Conservation (phyloP, 2,888 invertebrate species). For the Gasteruption jaculator region DNA sequence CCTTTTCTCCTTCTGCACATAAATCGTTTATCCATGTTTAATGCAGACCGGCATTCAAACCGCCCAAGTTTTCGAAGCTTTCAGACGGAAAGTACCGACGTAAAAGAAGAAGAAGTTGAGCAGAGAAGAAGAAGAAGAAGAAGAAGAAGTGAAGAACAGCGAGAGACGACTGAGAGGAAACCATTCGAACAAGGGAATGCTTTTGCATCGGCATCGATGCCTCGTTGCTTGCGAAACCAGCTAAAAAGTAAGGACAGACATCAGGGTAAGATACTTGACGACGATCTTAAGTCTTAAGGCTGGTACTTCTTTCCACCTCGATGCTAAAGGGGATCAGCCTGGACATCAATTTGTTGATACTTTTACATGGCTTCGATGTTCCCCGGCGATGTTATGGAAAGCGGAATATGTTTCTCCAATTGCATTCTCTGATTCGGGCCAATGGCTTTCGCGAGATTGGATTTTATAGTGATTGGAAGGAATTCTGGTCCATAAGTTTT, state of each 20-base stretch:
- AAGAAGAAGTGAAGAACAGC: constrained; percentile 21
- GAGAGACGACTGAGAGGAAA: constrained; percentile 29
- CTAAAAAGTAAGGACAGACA: constrained; percentile 30
- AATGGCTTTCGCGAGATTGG: too few relatives aligned
- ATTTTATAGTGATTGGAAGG: too few relatives aligned
- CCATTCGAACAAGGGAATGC: constrained; percentile 49
- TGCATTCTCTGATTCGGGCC: too few relatives aligned
- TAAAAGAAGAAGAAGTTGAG: constrained; percentile 18
- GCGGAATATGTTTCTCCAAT: too few relatives aligned
- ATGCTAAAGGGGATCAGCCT: too few relatives aligned
- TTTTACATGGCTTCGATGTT: too few relatives aligned
- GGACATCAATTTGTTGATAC: too few relatives aligned
- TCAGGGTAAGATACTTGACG: too few relatives aligned
- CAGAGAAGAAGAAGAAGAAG: constrained; percentile 14
- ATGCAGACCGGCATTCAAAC: constrained; percentile 37
- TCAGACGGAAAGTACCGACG: constrained; percentile 30
- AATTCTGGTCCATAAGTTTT: too few relatives aligned
- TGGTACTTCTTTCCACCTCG: too few relatives aligned
- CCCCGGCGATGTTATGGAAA: too few relatives aligned
- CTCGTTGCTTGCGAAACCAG: constrained; percentile 36
- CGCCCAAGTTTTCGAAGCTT: constrained; percentile 35
- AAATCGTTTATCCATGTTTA: constrained; percentile 50
- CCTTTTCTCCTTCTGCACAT: constrained; percentile 28
- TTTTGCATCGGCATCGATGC: constrained; percentile 44
- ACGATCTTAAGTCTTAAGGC: too few relatives aligned